These are phyloP conservation scores for Nycticebus coucang DNA, from an alignment of 2,113 vertebrate species.

Conservation along the genomic window DNA sequence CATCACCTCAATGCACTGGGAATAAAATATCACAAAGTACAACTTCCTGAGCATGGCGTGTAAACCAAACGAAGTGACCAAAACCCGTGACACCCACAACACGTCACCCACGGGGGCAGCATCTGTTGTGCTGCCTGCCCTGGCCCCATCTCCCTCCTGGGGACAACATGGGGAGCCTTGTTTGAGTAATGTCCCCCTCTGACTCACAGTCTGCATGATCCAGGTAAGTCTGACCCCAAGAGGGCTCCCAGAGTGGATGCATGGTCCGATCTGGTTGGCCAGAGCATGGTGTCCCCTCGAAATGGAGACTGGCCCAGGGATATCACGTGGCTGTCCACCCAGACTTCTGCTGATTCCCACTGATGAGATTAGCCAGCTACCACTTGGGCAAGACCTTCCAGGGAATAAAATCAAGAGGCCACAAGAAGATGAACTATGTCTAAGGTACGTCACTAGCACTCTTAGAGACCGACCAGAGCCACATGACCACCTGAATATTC, in stretches of 20 bases:
- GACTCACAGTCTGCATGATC: not conserved
- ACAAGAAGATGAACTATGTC: not conserved
- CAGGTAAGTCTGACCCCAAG: not conserved
- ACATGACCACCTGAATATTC: not conserved
- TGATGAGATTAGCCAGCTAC: not conserved
- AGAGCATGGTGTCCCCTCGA: not conserved
- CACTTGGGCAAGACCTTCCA: no score
- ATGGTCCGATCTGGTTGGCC: not conserved
- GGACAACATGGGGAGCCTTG: not conserved
- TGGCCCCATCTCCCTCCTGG: not conserved
- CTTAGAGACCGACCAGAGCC: not conserved
- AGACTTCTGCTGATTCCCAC: not conserved
- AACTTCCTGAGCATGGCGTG: not conserved
- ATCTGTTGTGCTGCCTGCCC: not conserved
- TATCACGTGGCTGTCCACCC: not conserved
- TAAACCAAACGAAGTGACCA: not conserved
- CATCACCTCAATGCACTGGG: not conserved
- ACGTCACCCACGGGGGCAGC: not conserved
- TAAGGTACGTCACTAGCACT: no score
- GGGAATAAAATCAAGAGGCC: not conserved
- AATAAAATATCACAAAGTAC: not conserved
- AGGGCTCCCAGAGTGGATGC: not conserved
- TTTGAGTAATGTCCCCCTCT: not conserved
- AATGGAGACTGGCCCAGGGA: not conserved
- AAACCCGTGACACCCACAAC: not conserved